Base-by-base conservation (phyloP, 2,113 vertebrate species). In the Jacana jacana region DNA sequence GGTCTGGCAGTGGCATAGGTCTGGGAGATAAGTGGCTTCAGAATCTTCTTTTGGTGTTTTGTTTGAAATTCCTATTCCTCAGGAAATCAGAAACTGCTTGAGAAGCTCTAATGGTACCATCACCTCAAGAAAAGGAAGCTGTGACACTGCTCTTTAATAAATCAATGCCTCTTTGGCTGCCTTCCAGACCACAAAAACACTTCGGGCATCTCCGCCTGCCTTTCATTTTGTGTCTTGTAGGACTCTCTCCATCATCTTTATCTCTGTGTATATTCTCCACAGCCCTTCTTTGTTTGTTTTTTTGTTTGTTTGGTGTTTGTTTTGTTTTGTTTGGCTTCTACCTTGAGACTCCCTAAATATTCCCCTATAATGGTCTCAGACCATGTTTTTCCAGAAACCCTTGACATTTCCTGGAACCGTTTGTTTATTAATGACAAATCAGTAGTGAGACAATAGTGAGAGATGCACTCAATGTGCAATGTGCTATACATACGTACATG, bases 131-230 rank as follows among this genome's bases (percentile, higher is more conserved):
- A 81, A 94, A 95, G 91, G 84, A 96, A 95, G 81, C 58, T 2
- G 6, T 30, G 73, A 87, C 48, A 58, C 78, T 82, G 70, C 91
- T 91, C 58, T 91, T 94, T 63, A 93, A 87, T 95, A 91, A 96
- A 95, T 95, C 93, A 95, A 92, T 96, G 86, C 39, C 35, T 81
- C 73, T 87, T 81, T 96, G 95, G 96, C 96, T 86, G 95, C 94
- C 52, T 81, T 96, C 93, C 96, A 96, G 77, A 87, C 86, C 94
- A 95, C 89, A 94, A 92, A 95, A 94, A 57, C 83, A 95, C 93
- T 96, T 55, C 37, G 58, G 70, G 70, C 70, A 87, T 91, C 81
- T 96, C 72, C 72, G 73, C 49, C 49, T 92, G 65, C 48, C 73
- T 94, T 95, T 87, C 89, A 82, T 92, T 95, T 80, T 72, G 77